Evolutionary conservation across 2,888 invertebrate genomes (phyloP), one percentile per base, ranked within the genome.

Genomic region (Iselma pallidipennis): DNA sequence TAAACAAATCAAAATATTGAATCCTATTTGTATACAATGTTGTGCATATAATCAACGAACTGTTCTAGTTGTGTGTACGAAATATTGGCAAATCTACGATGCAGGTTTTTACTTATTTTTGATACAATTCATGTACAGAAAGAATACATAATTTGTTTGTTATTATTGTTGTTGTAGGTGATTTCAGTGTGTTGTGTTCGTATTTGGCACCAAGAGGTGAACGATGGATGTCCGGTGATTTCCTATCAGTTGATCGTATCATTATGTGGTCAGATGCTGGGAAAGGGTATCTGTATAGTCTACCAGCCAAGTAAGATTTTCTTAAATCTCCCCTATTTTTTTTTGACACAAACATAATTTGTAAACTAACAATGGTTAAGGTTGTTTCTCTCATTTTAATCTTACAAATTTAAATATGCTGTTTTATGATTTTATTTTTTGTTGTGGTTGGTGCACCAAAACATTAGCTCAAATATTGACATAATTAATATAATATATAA

Each of bases 211-310:
- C 94, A 0, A 84, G 90, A 16, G 91, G 95, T 0, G 95, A 95
- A 79, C 86, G 96, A 2, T 98, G 97, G 97, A 89, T 94, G 85
- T 95, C 96, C 0, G 98, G 98, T 0, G 95, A 96, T 80, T 98
- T 98, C 78, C 83, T 98, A 21, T 88, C 94, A 0, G 91, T 95
- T 0, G 98, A 98, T 78, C 85, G 94, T 45, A 94, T 98, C 0
- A 88, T 98, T 54, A 89, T 98, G 9, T 98, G 97, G 92, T 96
- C 95, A 53, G 96, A 95, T 53, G 95, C 96, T 76, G 98, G 98
- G 62, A 95, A 94, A 77, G 96, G 96, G 54, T 98, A 96, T 81
- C 85, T 99, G 55, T 99, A 95, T 83, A 95, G 92, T 81, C 84
- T 99, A 71, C 98, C 99, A 0, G 91, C 95, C 73, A 98, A 97